These are phyloP conservation scores for Dascyllus trimaculatus DNA, from an alignment of 2,113 vertebrate species.

Conservation along the genomic window DNA sequence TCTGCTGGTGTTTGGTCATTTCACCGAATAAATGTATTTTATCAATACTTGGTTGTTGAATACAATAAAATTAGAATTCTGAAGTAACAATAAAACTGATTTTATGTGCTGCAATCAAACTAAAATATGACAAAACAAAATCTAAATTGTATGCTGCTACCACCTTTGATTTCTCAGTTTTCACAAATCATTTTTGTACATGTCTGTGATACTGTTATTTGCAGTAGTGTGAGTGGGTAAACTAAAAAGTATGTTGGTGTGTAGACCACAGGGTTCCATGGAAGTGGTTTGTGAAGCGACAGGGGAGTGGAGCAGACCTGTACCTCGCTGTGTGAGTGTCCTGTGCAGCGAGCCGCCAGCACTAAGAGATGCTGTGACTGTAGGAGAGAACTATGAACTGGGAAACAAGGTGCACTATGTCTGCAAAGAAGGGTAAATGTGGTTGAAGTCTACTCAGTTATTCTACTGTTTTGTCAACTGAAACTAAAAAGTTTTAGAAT, in stretches of 20 bases:
- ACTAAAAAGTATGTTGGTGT: slow-evolving; percentile 50
- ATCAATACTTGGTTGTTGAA: background rate
- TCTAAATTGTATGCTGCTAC: too few species aligned
- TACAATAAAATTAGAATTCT: too few species aligned
- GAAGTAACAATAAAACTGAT: too few species aligned
- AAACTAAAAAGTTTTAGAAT: background rate
- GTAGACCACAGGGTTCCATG: slow-evolving; percentile 91
- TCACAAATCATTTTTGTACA: too few species aligned
- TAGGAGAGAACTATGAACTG: slow-evolving; percentile 90
- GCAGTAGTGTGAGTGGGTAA: slow-evolving; percentile 12
- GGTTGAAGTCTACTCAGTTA: slow-evolving; percentile 23
- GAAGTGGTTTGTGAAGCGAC: slow-evolving; percentile 89
- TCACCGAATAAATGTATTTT: background rate
- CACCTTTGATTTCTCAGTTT: too few species aligned
- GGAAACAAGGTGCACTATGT: slow-evolving; percentile 89
- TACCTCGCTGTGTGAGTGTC: slow-evolving; percentile 87
- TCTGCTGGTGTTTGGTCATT: background rate
- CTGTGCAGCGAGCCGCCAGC: slow-evolving; percentile 89
- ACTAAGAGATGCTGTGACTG: slow-evolving; percentile 87
- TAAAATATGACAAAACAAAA: too few species aligned
- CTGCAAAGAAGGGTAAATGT: slow-evolving; percentile 96
- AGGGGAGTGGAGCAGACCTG: slow-evolving; percentile 89
- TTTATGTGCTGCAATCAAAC: too few species aligned
- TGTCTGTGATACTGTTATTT: background rate
- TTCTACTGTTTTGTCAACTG: background rate